Evolutionary conservation across 2,888 invertebrate genomes (phyloP), one percentile per base, ranked within the genome.

Genomic region (Archips xylosteana): DNA sequence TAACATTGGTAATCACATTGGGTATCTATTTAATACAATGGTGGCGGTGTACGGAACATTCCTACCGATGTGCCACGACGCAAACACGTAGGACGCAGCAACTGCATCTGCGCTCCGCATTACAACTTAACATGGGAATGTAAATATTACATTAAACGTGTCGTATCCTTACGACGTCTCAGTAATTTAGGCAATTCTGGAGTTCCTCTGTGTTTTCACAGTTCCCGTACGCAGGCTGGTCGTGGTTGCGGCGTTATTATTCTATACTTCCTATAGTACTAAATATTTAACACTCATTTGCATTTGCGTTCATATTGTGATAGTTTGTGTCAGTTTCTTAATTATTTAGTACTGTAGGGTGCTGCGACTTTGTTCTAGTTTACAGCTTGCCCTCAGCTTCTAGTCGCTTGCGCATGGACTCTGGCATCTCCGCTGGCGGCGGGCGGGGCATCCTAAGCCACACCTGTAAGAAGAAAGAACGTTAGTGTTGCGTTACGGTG

Each of bases 371-470:
- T 45, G 75, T 15, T 51, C 70, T 76, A 62, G 47, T 67, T 76
- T 76, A 39, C 10, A 83, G 85, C 10, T 87, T 90, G 71, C 86
- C 91, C 62, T 93, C 92, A 0, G 94, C 95, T 75, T 92, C 95
- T 45, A 96, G 88, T 79, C 98, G 97, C 91, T 95, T 96, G 90
- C 97, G 97, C 85, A 98, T 95, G 13, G 97, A 97, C 88, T 98
- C 98, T 15, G 99, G 99, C 98, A 99, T 99, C 92, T 97, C 97
- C 83, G 99, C 98, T 85, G 99, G 99, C 87, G 99, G 99, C 76
- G 99, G 99, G 82, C 99, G 96, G 75, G 99, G 99, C 95, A 99
- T 97, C 78, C 96, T 95, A 79, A 97, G 95, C 83, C 94, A 95
- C 0, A 96, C 96, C 95, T 95, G 83, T 0, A 6, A 49, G 63